Evolutionary conservation across 2,888 invertebrate genomes (phyloP).

Genomic region (Neoaliturus tenellus): DNA sequence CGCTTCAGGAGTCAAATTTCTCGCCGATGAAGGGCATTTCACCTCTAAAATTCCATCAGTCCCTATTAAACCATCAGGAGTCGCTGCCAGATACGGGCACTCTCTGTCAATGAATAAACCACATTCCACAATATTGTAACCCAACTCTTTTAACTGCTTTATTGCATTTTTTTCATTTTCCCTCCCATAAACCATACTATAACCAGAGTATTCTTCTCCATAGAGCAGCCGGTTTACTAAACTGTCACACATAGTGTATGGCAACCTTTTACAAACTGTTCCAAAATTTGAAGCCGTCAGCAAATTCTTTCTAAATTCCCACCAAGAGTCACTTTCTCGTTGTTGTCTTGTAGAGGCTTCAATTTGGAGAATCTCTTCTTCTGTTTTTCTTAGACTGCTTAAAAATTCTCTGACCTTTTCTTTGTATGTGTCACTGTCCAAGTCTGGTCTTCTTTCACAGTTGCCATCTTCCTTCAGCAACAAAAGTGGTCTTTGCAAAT

Average conservation of each 20-base stretch:
- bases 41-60: constrained; percentile 3
- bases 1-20: background rate
- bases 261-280: constrained; percentile 30
- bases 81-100: constrained; percentile 8
- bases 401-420: constrained; percentile 21
- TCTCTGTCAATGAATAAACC: constrained; percentile 31
- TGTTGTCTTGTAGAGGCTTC: background rate
- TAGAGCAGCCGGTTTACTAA: background rate
- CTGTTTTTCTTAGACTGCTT: background rate
- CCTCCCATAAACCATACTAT: constrained; percentile 38
- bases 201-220: constrained; percentile 16
- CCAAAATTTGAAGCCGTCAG: constrained; percentile 34
- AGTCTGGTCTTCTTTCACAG: background rate
- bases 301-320: background rate
- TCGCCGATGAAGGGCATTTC: background rate
- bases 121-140: background rate
- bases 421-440: background rate
- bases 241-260: constrained; percentile 30
- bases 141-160: background rate
- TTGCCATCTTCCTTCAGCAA: background rate
- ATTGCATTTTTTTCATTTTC: constrained; percentile 21
- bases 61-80: constrained; percentile 33
- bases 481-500: background rate
- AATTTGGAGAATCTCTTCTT: background rate
- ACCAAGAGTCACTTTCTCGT: background rate